Evolutionary conservation across 1,140 invertebrate species (phyloP).

Genomic region (Leptonema lineaticorne): DNA sequence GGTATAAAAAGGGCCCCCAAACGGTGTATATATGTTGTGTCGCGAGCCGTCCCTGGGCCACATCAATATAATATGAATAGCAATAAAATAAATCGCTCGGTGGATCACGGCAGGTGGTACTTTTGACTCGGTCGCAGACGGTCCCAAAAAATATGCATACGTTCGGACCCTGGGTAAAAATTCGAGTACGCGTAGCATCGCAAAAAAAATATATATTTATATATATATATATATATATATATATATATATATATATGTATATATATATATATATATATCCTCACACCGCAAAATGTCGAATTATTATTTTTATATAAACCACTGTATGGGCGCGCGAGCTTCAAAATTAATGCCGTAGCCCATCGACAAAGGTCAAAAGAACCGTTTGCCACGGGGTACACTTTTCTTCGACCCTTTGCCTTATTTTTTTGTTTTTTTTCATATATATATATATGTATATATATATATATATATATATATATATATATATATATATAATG

Average conservation of each 20-base stretch:
- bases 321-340: no score
- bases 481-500: neutral
- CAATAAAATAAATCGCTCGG: conserved; percentile 23
- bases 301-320: neutral
- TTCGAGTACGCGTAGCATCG: neutral
- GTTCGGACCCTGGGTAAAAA: conserved; percentile 14
- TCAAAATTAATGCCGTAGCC: neutral
- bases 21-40: neutral
- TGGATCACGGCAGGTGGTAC: conserved; percentile 23
- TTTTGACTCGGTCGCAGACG: conserved; percentile 20
- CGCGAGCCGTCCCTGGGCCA: conserved; percentile 15
- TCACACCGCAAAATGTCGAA: neutral
- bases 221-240: no score
- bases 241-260: no score
- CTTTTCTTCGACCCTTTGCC: neutral
- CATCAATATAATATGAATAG: conserved; percentile 23
- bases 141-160: conserved; percentile 19
- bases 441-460: neutral
- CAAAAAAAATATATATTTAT: no score
- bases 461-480: neutral
- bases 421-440: neutral
- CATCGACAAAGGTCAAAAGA: neutral
- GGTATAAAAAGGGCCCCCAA: no score
- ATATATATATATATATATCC: no score
- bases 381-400: neutral